phyloP scores from a whole-genome alignment of 2,888 invertebrate species.

The Andrena dorsata region DNA sequence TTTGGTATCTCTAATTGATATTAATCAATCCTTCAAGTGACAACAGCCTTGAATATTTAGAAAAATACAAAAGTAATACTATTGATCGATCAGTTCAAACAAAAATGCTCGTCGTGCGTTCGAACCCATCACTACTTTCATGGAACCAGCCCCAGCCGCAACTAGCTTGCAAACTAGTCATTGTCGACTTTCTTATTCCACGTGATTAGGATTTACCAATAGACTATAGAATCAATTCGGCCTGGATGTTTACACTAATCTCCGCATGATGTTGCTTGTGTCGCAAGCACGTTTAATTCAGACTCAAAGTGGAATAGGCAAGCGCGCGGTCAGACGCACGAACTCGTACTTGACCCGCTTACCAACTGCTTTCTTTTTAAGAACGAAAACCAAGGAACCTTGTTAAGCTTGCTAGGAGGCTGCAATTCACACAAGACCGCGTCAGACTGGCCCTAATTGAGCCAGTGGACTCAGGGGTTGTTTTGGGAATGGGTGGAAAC shows the following conservation, averaged over 20 bases:
- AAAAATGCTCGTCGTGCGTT: not conserved
- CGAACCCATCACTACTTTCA: not conserved
- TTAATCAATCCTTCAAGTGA: too few species aligned
- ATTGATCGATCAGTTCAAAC: not conserved
- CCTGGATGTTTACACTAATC: too few species aligned
- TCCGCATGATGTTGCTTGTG: too few species aligned
- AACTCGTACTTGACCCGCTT: slow-evolving; percentile 61
- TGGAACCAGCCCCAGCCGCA: not conserved
- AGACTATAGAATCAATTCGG: too few species aligned
- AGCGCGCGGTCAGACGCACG: slow-evolving; percentile 51
- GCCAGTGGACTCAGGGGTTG: not conserved
- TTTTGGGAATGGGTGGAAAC: not conserved
- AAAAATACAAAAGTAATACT: too few species aligned
- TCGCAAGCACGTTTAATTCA: slow-evolving; percentile 9
- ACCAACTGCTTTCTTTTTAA: slow-evolving; percentile 10
- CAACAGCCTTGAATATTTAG: too few species aligned
- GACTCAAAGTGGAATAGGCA: slow-evolving; percentile 14
- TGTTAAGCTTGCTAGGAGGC: slow-evolving; percentile 32
- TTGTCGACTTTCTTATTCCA: too few species aligned
- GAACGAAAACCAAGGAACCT: slow-evolving; percentile 49
- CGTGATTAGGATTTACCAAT: too few species aligned
- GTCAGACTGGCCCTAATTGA: slow-evolving; percentile 22
- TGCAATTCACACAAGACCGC: slow-evolving; percentile 14
- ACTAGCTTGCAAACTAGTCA: not conserved
- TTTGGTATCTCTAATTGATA: too few species aligned